Evolutionary conservation across 2,113 vertebrate species (phyloP).

Genomic region (Neotoma lepida): DNA sequence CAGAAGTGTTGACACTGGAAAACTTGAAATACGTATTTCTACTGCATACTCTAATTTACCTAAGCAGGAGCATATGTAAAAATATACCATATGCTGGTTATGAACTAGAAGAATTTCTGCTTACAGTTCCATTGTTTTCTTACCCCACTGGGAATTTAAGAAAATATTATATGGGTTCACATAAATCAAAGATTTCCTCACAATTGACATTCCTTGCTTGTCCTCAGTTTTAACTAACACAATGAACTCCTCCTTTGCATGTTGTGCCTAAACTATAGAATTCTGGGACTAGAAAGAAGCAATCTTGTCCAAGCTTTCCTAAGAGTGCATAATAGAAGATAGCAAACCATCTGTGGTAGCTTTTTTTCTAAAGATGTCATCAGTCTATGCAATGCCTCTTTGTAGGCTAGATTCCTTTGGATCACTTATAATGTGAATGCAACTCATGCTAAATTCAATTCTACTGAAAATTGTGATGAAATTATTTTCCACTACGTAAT

Average conservation of each 20-base stretch:
- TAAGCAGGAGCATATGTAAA: background rate
- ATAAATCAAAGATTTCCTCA: constrained; percentile 15
- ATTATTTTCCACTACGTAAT: background rate
- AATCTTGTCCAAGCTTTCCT: background rate
- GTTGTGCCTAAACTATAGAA: background rate
- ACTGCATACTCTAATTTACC: background rate
- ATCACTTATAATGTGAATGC: background rate
- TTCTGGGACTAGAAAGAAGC: background rate
- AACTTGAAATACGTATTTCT: background rate
- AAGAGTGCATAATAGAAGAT: background rate
- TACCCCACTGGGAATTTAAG: constrained; percentile 9
- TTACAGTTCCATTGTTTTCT: constrained; percentile 3
- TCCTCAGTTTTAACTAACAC: background rate
- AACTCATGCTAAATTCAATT: constrained; percentile 24
- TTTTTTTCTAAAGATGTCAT: background rate
- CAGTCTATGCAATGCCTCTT: background rate
- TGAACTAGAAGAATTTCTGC: background rate
- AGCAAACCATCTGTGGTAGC: background rate
- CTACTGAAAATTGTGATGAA: background rate
- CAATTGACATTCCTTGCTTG: background rate
- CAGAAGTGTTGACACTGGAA: background rate
- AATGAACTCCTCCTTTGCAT: background rate
- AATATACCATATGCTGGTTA: background rate
- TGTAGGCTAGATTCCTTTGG: background rate
- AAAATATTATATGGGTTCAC: background rate